Evolutionary conservation across 2,888 invertebrate genomes (phyloP).

Genomic region (Sepiola atlantica): DNA sequence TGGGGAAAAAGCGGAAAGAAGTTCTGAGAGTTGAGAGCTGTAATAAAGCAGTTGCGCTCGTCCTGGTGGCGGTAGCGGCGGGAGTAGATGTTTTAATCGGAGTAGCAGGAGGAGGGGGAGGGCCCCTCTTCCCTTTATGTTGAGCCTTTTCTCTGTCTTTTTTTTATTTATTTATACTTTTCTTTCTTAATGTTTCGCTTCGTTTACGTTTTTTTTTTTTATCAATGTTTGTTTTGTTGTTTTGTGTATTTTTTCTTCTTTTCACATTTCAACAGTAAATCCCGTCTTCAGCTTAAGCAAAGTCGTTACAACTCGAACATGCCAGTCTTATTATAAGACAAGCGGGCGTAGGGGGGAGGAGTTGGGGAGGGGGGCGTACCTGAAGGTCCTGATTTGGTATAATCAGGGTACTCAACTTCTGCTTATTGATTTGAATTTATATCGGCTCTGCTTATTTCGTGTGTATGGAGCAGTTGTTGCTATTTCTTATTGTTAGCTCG

Average conservation of each 20-base stretch:
- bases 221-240: not conserved
- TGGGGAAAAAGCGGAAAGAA: not conserved
- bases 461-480: too few relatives aligned
- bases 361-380: too few relatives aligned
- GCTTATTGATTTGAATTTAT: too few relatives aligned
- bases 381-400: too few relatives aligned
- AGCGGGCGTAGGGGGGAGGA: too few relatives aligned
- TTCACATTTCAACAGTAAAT: not conserved
- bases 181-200: not conserved
- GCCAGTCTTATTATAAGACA: too few relatives aligned
- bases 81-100: not conserved
- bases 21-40: not conserved
- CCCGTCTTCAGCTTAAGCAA: not conserved
- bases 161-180: not conserved
- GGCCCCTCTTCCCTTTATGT: not conserved
- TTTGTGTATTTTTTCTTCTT: not conserved
- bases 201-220: not conserved
- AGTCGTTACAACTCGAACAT: too few relatives aligned
- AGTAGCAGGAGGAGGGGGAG: not conserved
- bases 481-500: too few relatives aligned
- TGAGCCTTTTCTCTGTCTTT: not conserved
- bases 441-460: too few relatives aligned
- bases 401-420: too few relatives aligned
- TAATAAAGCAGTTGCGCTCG: constrained; percentile 8
- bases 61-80: not conserved